These are phyloP conservation scores for Drosophila melanogaster DNA, from an alignment of 1,140 invertebrate species.

Conservation along the genomic window DNA sequence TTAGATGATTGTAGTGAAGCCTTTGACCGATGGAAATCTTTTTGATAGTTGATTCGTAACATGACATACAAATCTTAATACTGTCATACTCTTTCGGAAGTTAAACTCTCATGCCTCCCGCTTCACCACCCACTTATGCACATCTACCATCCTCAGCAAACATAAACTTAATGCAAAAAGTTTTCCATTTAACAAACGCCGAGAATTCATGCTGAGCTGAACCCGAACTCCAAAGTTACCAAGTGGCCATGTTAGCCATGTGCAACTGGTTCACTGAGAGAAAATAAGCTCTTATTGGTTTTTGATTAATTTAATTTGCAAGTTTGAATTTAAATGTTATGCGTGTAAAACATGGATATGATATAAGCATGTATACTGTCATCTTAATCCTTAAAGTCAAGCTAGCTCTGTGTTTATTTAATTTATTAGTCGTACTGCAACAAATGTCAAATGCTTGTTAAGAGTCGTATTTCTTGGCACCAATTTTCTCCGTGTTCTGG, in stretches of 20 bases:
- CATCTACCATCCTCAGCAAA: slow-evolving; percentile 10
- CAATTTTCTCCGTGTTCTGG: slow-evolving; percentile 15
- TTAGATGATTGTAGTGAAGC: slow-evolving; percentile 40
- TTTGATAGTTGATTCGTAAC: slow-evolving; percentile 71
- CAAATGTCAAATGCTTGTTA: too few relatives aligned
- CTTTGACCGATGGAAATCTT: slow-evolving; percentile 39
- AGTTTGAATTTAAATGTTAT: not conserved
- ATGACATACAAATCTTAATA: slow-evolving; percentile 58
- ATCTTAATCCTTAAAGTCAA: too few relatives aligned
- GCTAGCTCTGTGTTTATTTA: too few relatives aligned
- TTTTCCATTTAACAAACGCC: slow-evolving; percentile 76
- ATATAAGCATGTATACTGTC: too few relatives aligned
- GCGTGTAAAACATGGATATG: too few relatives aligned
- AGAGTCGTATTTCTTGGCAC: not conserved
- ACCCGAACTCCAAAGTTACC: slow-evolving; percentile 52
- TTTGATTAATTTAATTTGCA: too few relatives aligned
- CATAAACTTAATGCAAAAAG: slow-evolving; percentile 77
- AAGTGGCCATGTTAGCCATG: slow-evolving; percentile 30
- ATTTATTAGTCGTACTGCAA: too few relatives aligned
- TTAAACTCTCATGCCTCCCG: not conserved
- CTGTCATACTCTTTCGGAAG: not conserved
- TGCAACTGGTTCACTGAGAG: not conserved
- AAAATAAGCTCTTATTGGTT: not conserved
- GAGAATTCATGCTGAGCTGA: slow-evolving; percentile 70
- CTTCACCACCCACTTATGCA: not conserved